Base-by-base conservation (phyloP, 2,888 invertebrate species). In the Hetaerina titia region DNA sequence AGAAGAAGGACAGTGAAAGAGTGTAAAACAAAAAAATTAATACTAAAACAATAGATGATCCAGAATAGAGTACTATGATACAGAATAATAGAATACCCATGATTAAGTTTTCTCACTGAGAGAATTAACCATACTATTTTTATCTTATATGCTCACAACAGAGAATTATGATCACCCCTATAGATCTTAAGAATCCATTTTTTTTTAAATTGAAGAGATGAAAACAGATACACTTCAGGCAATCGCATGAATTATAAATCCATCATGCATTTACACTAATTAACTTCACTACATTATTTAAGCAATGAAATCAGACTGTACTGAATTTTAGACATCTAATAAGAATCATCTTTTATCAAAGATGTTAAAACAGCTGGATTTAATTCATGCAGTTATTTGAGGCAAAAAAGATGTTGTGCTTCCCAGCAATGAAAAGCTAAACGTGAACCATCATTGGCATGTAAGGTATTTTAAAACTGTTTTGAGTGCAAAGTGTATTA, bases 331-430 rank as follows among this genome's bases (percentile, higher is more conserved):
- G n/a, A n/a, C n/a, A 63, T 25, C 64, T 58, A 56, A 56, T 69
- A 31, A 64, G 45, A 64, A 90, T 64, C 22, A 45, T n/a, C 69
- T 89, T 56, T 22, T n/a, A 45, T 74, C 45, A 92, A 92, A 69
- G 92, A 25, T 92, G 69, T 56, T 6, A 45, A 88, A 58, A 87
- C 11, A 87, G 94, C 25, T 89, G 57, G 11, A 58, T 63, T 69
- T 94, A 57, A 89, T 94, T 88, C 94, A 94, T 63, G 63, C 88
- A 88, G 22, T 94, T 94, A 69, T 92, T 69, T 31, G 25, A 87
- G 89, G 57, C 95, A 95, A 92, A 58, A 19, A 45, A 92, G 22
- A 57, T 89, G 89, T n/a, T 56, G 60, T 89, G 89, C 89, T 57
- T 19, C 60, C 25, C 13, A 57, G 56, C 89, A 56, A 89, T 60